Evolutionary conservation across 2,888 invertebrate species (phyloP).

Genomic region (Megalurothrips usitatus): DNA sequence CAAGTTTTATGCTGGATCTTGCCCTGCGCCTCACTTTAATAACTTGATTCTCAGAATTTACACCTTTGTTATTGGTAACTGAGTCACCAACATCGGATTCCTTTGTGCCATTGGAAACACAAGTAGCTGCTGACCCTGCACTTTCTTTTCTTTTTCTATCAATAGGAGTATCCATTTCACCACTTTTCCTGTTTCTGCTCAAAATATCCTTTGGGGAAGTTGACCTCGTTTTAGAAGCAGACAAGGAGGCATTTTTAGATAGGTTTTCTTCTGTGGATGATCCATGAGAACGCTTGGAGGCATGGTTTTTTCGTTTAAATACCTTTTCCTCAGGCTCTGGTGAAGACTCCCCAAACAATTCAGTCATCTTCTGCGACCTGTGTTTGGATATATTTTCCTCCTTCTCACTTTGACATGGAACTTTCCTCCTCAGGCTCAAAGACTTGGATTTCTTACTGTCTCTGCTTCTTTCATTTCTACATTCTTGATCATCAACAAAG

Average conservation of each 20-base stretch:
- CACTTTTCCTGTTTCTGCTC: neutral
- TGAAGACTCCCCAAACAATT: neutral
- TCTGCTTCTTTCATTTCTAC: neutral
- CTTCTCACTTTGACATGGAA: neutral
- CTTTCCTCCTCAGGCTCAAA: neutral
- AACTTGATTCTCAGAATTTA: neutral
- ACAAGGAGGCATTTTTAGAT: neutral
- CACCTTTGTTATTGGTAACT: neutral
- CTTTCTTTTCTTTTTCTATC: neutral
- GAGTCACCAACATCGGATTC: neutral
- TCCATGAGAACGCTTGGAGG: neutral
- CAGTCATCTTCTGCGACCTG: neutral
- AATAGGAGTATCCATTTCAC: neutral
- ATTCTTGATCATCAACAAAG: neutral
- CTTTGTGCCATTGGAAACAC: neutral
- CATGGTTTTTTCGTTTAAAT: neutral
- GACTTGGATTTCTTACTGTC: neutral
- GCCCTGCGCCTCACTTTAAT: neutral
- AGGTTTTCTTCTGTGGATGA: neutral
- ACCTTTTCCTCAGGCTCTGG: neutral
- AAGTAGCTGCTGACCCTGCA: neutral
- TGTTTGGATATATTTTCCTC: neutral
- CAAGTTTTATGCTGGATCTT: neutral
- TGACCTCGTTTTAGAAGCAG: neutral
- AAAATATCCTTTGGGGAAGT: neutral